Base-by-base conservation (phyloP, 2,797 vertebrate genomes). In the Erpetoichthys calabaricus region DNA sequence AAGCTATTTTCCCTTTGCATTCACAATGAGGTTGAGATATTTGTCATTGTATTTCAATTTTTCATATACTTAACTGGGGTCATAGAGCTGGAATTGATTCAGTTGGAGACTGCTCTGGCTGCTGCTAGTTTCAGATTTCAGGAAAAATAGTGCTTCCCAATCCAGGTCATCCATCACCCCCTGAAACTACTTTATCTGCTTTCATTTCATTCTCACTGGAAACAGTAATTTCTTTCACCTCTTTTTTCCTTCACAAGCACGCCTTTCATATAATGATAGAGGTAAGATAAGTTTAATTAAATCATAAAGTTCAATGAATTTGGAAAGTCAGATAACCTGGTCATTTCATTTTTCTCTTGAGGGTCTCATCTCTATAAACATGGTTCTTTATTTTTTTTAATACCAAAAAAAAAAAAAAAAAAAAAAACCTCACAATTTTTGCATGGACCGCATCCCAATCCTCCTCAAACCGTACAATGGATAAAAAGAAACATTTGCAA, bases 261-360 rank as follows among this genome's bases (percentile, higher is more conserved):
- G 91, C 95, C 88, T 98, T 98, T 96, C 94, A 97, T 88, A 97
- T 98, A 87, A 97, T 96, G 94, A 92, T 97, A 85, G 95, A 98
- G 95, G 92, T 97, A 98, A 96, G 95, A 89, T 80, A 75, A 80
- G 76, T 80, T 89, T 80, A 71, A 73, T 72, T 77, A 71, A 74
- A 68, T 79, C 71, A 59, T 69, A 68, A 64, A 65, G 42, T 63
- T 52, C 56, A 51, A 9, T 68, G 50, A 52, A 56, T 59, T 61
- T 59, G 59, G 57, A n/a, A 42, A 58, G 57, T 53, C 55, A 55
- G 57, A 51, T 55, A 47, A 51, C 56, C 51, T 10, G 45, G 8
- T 50, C 8, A 41, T 59, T 47, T 51, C n/a, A 51, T 41, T 64
- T 63, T 64, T 59, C 63, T 56, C 51, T 41, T 57, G 47, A 47